phyloP scores from a whole-genome alignment of 1,140 invertebrate species.

The Drosophila sechellia region DNA sequence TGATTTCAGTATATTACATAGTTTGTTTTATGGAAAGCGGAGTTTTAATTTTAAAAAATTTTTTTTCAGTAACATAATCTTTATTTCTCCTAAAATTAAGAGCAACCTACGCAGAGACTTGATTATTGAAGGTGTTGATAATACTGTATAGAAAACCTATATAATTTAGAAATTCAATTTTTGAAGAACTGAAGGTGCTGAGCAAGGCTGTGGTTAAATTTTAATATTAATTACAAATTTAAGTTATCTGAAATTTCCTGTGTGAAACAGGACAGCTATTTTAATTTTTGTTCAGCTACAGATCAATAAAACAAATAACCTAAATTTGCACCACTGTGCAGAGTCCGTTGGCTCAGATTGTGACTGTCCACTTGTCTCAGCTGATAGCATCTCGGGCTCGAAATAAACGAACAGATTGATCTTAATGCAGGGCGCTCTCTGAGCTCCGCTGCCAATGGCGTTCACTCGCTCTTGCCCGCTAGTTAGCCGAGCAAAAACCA shows the following conservation, averaged over 20 bases:
- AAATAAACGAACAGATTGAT: constrained; percentile 49
- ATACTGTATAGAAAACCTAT: neutral
- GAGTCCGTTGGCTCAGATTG: constrained; percentile 38
- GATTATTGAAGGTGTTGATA: constrained; percentile 2
- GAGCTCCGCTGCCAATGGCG: neutral
- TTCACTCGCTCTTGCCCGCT: constrained; percentile 8
- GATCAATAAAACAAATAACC: too few species aligned
- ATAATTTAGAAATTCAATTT: neutral
- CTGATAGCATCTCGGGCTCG: constrained; percentile 45
- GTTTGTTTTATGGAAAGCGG: too few species aligned
- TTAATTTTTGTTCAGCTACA: too few species aligned
- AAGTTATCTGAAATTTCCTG: too few species aligned
- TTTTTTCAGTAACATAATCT: constrained; percentile 11
- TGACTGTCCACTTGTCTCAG: constrained; percentile 17
- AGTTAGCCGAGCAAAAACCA: constrained; percentile 59
- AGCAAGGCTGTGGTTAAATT: neutral
- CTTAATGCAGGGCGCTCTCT: constrained; percentile 58
- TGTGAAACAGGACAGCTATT: too few species aligned
- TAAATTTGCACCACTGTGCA: constrained; percentile 27
- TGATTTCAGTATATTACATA: too few species aligned
- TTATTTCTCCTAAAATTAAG: constrained; percentile 19
- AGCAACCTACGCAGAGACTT: neutral
- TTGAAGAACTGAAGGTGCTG: neutral
- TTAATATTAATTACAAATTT: too few species aligned
- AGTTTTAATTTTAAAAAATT: neutral